phyloP scores from a whole-genome alignment of 2,888 invertebrate species.

The Iphiclides podalirius region DNA sequence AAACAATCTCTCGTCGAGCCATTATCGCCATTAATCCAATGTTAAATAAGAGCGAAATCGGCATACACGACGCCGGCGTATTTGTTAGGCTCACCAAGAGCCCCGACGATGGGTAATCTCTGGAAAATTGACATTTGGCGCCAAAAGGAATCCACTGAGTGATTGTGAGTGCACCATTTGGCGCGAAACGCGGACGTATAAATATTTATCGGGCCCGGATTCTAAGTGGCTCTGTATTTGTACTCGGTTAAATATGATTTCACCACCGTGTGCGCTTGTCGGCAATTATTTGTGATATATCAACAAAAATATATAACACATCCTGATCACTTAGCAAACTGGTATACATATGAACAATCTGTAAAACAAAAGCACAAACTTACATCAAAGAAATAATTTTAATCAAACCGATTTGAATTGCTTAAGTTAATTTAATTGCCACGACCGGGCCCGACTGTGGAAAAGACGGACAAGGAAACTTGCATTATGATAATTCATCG shows the following conservation, averaged over 20 bases:
- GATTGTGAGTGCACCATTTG: conserved; percentile 57
- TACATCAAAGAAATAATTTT: no score
- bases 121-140: conserved; percentile 70
- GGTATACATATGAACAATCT: no score
- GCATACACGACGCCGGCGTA: conserved; percentile 32
- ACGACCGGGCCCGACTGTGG: conserved; percentile 9
- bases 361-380: no score
- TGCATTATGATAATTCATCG: conserved; percentile 50
- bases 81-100: conserved; percentile 45
- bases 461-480: conserved; percentile 19
- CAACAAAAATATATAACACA: not conserved
- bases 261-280: conserved; percentile 1
- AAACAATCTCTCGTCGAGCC: conserved; percentile 49
- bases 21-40: conserved; percentile 47
- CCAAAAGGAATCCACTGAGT: conserved; percentile 56
- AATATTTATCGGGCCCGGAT: conserved; percentile 58
- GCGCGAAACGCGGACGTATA: conserved; percentile 50
- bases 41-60: conserved; percentile 41
- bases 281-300: conserved; percentile 9
- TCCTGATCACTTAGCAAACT: not conserved
- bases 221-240: conserved; percentile 43
- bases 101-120: conserved; percentile 56
- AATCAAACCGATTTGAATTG: not conserved
- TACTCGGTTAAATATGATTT: conserved; percentile 15
- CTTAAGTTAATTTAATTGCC: conserved; percentile 11